These are phyloP conservation scores for Etheostoma nigrum DNA, from an alignment of 2,797 vertebrate species.

Conservation along the genomic window DNA sequence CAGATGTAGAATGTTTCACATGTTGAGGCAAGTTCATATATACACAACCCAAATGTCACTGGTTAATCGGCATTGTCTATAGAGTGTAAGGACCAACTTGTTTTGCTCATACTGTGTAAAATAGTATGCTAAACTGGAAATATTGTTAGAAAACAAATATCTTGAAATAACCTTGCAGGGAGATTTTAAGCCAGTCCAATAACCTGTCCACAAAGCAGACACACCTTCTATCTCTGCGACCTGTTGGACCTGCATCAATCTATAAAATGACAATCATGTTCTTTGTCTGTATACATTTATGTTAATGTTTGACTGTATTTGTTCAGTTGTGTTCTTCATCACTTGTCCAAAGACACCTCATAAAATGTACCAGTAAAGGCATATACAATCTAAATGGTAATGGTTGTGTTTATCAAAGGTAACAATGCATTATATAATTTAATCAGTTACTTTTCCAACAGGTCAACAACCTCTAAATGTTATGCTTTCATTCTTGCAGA, in stretches of 20 bases:
- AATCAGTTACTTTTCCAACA: background rate
- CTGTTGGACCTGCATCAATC: constrained; percentile 6
- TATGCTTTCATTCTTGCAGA: background rate
- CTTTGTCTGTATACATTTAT: background rate
- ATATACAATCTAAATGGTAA: background rate
- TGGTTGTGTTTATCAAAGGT: background rate
- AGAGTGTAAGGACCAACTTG: constrained; percentile 8
- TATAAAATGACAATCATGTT: background rate
- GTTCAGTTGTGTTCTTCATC: background rate
- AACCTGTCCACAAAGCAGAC: constrained; percentile 17
- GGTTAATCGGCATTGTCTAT: constrained; percentile 42
- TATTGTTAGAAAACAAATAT: constrained; percentile 24
- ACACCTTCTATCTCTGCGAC: background rate
- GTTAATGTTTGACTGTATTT: constrained; percentile 10
- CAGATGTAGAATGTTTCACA: constrained; percentile 9
- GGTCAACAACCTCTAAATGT: background rate
- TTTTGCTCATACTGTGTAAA: constrained; percentile 18
- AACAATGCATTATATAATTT: background rate
- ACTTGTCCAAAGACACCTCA: background rate
- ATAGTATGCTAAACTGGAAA: constrained; percentile 13
- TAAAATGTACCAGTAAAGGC: background rate
- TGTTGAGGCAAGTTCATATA: background rate
- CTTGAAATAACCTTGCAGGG: constrained; percentile 10
- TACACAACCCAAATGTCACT: constrained; percentile 33
- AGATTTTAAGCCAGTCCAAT: constrained; percentile 6